phyloP scores from a whole-genome alignment of 2,113 vertebrate genomes.

The Tautogolabrus adspersus region DNA sequence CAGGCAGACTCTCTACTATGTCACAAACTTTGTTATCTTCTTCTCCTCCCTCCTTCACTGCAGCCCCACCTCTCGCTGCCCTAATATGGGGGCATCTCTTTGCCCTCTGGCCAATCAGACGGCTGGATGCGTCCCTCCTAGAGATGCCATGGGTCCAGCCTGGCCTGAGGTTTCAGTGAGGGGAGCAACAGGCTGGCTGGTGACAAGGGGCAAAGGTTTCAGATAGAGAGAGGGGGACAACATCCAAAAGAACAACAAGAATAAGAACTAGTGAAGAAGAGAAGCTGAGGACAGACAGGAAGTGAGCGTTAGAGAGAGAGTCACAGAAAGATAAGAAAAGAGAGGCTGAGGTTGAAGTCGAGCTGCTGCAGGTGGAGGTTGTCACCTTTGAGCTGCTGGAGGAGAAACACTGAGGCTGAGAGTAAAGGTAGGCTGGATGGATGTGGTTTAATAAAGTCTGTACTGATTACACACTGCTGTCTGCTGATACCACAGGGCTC shows the following conservation, averaged over 20 bases:
- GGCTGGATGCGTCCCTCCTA: constrained; percentile 49
- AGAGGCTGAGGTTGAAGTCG: constrained; percentile 27
- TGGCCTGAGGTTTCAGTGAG: constrained; percentile 76
- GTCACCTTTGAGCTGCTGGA: constrained; percentile 50
- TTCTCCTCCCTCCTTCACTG: constrained; percentile 58
- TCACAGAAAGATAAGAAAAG: constrained; percentile 13
- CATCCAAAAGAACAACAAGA: constrained; percentile 6
- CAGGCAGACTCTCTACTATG: constrained; percentile 30
- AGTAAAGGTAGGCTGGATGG: constrained; percentile 63
- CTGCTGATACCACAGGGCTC: constrained; percentile 19
- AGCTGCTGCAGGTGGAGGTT: constrained; percentile 51
- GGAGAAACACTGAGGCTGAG: constrained; percentile 42
- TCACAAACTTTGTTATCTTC: constrained; percentile 59
- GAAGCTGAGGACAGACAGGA: constrained; percentile 37
- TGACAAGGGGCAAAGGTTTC: constrained; percentile 50
- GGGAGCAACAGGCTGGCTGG: constrained; percentile 73
- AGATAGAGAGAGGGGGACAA: constrained; percentile 26
- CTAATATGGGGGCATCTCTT: constrained; percentile 80
- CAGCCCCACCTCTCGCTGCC: constrained; percentile 57
- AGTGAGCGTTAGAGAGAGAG: constrained; percentile 24
- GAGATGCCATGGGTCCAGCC: constrained; percentile 68
- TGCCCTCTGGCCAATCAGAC: constrained; percentile 73
- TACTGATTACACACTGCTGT: not conserved
- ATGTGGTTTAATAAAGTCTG: constrained; percentile 24
- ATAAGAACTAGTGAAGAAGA: constrained; percentile 29